Percentiles rank a stretch among this genome's conserved stretches.
Conservation (phyloP, 2,888 invertebrate species). For the Eupithecia dodoneata region DNA sequence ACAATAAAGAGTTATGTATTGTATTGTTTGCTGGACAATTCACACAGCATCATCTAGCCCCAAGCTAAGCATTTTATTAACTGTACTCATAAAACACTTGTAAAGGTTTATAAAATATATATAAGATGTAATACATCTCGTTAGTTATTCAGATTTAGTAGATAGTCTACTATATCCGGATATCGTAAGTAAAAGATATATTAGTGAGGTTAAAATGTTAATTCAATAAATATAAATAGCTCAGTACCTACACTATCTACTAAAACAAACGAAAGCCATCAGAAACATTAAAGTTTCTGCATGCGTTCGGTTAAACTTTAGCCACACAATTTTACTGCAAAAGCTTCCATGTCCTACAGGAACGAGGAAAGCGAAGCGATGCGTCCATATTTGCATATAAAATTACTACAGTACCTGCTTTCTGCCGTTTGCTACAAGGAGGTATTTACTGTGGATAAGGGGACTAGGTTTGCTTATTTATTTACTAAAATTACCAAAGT, state of each 20-base stretch:
- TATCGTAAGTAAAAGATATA: neutral
- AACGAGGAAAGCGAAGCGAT: neutral
- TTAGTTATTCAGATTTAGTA: no score
- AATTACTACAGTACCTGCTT: neutral
- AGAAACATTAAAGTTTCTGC: neutral
- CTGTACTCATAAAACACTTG: no score
- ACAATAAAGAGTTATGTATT: no score
- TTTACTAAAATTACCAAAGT: neutral
- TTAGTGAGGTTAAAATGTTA: neutral
- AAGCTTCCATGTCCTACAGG: neutral
- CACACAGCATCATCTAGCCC: no score
- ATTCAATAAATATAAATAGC: neutral
- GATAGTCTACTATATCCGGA: no score
- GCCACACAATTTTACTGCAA: slow-evolving; percentile 3
- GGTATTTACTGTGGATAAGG: no score
- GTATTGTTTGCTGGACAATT: no score
- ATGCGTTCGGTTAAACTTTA: slow-evolving; percentile 4
- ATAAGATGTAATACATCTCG: no score
- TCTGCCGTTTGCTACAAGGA: neutral
- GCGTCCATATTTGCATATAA: neutral
- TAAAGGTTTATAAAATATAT: no score
- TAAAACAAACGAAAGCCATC: neutral
- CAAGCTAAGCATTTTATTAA: no score
- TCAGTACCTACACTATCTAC: no score
- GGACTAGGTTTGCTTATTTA: neutral